Evolutionary conservation across 1,140 invertebrate species (phyloP), one percentile per base, ranked within the genome.

Genomic region (Brachionus koreanus): DNA sequence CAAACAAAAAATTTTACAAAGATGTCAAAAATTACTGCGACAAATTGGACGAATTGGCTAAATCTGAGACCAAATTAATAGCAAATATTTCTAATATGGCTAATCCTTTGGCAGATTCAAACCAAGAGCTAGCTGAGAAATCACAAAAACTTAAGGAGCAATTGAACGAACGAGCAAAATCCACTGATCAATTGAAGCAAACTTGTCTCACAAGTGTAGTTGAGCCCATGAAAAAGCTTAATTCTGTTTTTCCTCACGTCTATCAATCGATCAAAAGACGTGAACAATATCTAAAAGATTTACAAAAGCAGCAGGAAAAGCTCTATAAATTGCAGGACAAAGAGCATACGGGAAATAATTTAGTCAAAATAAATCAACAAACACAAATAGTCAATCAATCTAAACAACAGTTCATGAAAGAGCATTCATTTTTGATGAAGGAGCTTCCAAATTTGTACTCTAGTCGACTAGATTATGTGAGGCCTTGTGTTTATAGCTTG

Each of bases 1-100:
- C 33, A 16, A 79, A 79, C 29, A 79, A 79, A 79, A 79, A 79
- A 43, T 65, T 79, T 35, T 79, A 79, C 49, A 79, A 79, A 29
- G 76, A 79, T 43, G 49, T 79, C 0, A 79, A 65, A 43, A 61
- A 13, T 25, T 79, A 79, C 39, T 39, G 33, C 19, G 76, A 79
- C 16, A 79, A 79, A 65, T 37, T 79, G 39, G 76, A 79, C 76
- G 76, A 79, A 25, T 43, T 79, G 49, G 33, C 37, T 2, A 79
- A 79, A 43, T 19, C 35, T 3, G 76, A 79, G 33, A 12, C 49
- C 9, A 79, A 79, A 16, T 5, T 79, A 42, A 65, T 79, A 16
- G 57, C n/a, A 29, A 79, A 65, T 29, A 3, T 79, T 12, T 79
- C 76, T 9, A 61, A 39, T 39, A 61, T 79, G 49, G n/a, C 76